Percentiles rank a stretch among this genome's conserved stretches.
Evolutionary conservation across 2,797 vertebrate species (phyloP).

Genomic region (Peromyscus nudipes): DNA sequence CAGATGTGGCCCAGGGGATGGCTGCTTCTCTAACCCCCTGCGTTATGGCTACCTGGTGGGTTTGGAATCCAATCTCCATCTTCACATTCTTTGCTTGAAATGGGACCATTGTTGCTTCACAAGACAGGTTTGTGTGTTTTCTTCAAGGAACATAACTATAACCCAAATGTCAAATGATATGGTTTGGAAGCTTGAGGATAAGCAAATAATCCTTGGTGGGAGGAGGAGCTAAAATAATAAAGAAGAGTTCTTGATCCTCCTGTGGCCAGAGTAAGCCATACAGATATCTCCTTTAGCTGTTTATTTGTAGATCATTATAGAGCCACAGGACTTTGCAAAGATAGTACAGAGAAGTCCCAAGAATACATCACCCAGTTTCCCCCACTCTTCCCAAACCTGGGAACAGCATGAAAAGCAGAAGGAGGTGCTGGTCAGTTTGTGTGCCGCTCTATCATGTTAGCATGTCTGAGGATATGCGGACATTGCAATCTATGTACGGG

Average conservation of each 20-base stretch:
- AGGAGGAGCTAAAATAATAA: not conserved
- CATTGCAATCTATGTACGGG: too few relatives aligned
- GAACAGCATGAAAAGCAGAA: not conserved
- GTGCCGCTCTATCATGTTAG: not conserved
- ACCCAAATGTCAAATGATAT: not conserved
- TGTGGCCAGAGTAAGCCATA: not conserved
- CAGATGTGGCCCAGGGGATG: not conserved
- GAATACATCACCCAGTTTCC: accelerated
- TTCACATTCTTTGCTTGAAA: not conserved
- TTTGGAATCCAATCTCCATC: not conserved
- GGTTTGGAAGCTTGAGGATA: not conserved
- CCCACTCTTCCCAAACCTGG: not conserved
- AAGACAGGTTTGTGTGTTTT: not conserved
- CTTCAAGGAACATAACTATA: conserved; percentile 14
- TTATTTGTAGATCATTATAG: not conserved
- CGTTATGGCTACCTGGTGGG: conserved; percentile 4
- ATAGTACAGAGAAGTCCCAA: accelerated
- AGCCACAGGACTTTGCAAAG: not conserved
- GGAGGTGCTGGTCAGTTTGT: accelerated
- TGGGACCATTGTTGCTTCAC: not conserved
- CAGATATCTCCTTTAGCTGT: not conserved
- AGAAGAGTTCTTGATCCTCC: not conserved
- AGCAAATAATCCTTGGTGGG: not conserved
- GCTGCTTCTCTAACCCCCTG: not conserved
- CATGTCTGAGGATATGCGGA: not conserved